A percentile compares a stretch with the other conserved stretches of the same genome.
These are phyloP conservation scores for Passer domesticus DNA, from an alignment of 2,113 vertebrate genomes.

Conservation along the genomic window DNA sequence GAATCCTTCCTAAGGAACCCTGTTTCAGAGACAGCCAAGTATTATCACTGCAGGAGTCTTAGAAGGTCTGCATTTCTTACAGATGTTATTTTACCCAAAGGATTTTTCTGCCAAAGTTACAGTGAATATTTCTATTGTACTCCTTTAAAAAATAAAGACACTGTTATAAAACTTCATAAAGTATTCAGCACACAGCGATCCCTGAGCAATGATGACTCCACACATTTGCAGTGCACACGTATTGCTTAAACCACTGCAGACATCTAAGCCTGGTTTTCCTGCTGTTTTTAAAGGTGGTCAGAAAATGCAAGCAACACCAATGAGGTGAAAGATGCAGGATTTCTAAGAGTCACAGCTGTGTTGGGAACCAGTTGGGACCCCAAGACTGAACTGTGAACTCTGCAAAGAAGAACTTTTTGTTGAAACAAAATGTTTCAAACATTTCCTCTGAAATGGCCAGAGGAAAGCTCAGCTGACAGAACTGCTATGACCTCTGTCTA, in stretches of 20 bases:
- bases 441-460: background rate
- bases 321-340: background rate
- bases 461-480: background rate
- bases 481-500: background rate
- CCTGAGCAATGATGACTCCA: background rate
- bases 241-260: slow-evolving; percentile 44
- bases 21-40: background rate
- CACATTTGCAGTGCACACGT: background rate
- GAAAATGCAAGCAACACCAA: background rate
- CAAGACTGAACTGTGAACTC: background rate
- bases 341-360: background rate
- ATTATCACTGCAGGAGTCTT: background rate
- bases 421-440: background rate
- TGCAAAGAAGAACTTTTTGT: background rate
- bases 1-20: background rate
- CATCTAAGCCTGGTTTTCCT: background rate
- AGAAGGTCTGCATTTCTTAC: background rate
- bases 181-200: slow-evolving; percentile 16
- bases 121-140: background rate
- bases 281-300: background rate
- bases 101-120: background rate
- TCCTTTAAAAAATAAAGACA: slow-evolving; percentile 20
- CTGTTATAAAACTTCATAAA: slow-evolving; percentile 8
- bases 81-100: background rate
- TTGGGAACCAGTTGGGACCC: background rate